Conservation (phyloP, 2,888 invertebrate genomes). For the Gerris lacustris region DNA sequence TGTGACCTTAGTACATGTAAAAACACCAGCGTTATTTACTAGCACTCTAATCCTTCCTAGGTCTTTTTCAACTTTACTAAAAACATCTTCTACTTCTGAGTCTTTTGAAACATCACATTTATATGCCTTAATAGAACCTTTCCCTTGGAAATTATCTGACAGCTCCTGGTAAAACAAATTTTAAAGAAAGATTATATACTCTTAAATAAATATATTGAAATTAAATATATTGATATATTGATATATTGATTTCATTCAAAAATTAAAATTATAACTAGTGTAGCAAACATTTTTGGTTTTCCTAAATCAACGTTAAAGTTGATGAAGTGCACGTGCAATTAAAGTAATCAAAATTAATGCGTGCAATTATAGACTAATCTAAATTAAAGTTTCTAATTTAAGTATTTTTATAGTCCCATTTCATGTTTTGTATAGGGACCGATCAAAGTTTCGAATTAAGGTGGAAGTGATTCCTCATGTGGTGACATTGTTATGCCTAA, state of each 20-base stretch:
- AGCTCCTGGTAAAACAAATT: constrained; percentile 5
- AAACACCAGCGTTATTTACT: constrained; percentile 47
- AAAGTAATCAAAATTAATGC: no score
- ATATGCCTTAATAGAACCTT: constrained; percentile 19
- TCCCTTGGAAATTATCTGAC: neutral
- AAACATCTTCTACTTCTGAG: constrained; percentile 32
- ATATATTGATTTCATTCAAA: neutral
- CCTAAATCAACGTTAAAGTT: no score
- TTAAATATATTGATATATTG: neutral
- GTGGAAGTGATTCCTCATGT: no score
- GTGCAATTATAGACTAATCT: no score
- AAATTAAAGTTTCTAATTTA: no score
- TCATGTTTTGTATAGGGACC: no score
- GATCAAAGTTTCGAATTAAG: no score
- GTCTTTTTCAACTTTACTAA: constrained; percentile 31
- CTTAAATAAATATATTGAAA: neutral
- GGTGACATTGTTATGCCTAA: no score
- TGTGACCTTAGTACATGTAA: constrained; percentile 10
- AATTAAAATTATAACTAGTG: no score
- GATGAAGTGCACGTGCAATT: no score
- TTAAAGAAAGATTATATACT: neutral
- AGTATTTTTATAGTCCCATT: no score
- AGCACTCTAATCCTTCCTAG: constrained; percentile 46
- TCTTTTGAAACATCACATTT: constrained; percentile 34
- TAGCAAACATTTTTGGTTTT: no score